Conservation (phyloP, 2,888 invertebrate species). For the Venustoraphidia nigricollis region DNA sequence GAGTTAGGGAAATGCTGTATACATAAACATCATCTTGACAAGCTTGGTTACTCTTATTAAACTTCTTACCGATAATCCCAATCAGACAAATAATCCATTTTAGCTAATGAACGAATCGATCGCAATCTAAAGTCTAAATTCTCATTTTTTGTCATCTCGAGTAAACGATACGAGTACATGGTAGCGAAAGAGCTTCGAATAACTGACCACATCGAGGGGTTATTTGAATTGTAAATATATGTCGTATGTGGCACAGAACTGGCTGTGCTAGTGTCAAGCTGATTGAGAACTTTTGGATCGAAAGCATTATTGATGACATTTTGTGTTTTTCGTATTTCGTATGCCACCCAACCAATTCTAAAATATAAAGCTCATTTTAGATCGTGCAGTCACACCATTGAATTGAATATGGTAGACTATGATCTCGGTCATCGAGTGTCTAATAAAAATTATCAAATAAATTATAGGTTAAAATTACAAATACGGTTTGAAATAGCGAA, state of each 20-base stretch:
- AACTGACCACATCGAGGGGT: conserved; percentile 8
- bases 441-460: too few species aligned
- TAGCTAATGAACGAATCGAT: conserved; percentile 48
- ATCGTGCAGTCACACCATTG: background rate
- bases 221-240: conserved; percentile 7
- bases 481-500: too few species aligned
- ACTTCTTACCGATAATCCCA: conserved; percentile 21
- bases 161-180: conserved; percentile 39
- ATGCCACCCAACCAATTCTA: conserved; percentile 17
- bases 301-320: conserved; percentile 21
- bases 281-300: conserved; percentile 22
- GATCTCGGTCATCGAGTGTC: too few species aligned
- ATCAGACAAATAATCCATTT: conserved; percentile 40
- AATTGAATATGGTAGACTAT: background rate
- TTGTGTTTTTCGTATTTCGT: conserved; percentile 21
- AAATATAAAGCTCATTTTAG: background rate
- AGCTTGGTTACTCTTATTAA: too few species aligned
- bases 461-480: too few species aligned
- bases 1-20: too few species aligned
- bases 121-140: conserved; percentile 41
- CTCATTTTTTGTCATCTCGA: conserved; percentile 51
- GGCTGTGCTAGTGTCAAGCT: conserved; percentile 13
- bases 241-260: background rate
- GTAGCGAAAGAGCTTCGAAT: conserved; percentile 20
- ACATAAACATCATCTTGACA: too few species aligned